Evolutionary conservation across 1,140 invertebrate species (phyloP).

Genomic region (Pseudomyrmex dendroicus): DNA sequence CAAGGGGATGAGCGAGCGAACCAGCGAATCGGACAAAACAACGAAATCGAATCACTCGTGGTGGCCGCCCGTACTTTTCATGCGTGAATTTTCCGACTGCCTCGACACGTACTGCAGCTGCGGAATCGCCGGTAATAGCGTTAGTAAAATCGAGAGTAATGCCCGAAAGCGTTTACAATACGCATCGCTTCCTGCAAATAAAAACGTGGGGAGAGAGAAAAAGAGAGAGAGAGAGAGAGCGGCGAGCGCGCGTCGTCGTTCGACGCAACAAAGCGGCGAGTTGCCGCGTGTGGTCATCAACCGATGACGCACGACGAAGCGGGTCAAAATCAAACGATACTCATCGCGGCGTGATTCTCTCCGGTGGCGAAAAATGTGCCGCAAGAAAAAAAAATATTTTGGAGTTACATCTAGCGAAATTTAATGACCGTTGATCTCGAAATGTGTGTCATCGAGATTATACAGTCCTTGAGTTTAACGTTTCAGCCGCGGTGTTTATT

Average conservation of each 20-base stretch:
- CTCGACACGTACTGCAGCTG: slow-evolving; percentile 72
- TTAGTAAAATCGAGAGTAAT: slow-evolving; percentile 76
- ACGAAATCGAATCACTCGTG: slow-evolving; percentile 82
- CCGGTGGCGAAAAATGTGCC: neutral
- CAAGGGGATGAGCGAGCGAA: slow-evolving; percentile 20
- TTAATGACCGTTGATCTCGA: too few species aligned
- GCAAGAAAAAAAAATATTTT: too few species aligned
- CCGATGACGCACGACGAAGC: slow-evolving; percentile 46
- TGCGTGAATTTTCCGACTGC: slow-evolving; percentile 82
- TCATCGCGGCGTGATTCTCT: neutral
- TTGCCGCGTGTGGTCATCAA: slow-evolving; percentile 38
- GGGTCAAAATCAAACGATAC: slow-evolving; percentile 57
- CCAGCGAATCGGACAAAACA: slow-evolving; percentile 79
- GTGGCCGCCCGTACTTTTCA: slow-evolving; percentile 82
- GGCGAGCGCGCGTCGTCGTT: slow-evolving; percentile 3
- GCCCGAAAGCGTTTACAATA: slow-evolving; percentile 76
- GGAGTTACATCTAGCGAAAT: too few species aligned
- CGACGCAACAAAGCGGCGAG: slow-evolving; percentile 52
- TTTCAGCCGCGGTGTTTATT: too few species aligned
- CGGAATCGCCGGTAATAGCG: slow-evolving; percentile 74
- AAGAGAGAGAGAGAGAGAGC: slow-evolving; percentile 1
- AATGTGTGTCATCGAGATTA: too few species aligned
- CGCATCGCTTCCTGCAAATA: slow-evolving; percentile 73
- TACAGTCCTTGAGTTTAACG: too few species aligned
- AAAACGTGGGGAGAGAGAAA: slow-evolving; percentile 64